phyloP scores from a whole-genome alignment of 2,797 vertebrate genomes.

The Sebastes diaconus region DNA sequence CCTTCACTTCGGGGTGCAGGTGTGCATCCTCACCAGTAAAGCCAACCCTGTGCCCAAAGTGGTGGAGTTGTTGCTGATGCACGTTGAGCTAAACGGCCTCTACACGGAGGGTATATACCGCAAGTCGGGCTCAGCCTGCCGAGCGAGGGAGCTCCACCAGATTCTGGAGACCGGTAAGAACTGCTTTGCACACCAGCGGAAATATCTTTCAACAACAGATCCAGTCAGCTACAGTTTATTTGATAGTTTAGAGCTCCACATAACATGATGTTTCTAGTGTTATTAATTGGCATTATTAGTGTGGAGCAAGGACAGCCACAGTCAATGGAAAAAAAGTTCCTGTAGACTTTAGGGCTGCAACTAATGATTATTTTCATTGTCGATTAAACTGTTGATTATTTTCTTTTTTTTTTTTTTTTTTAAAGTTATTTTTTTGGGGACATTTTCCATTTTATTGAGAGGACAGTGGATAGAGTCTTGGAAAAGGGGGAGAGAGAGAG shows the following conservation, averaged over 20 bases:
- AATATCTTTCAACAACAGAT: neutral
- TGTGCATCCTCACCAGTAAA: constrained; percentile 86
- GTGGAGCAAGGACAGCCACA: neutral
- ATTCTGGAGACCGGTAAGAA: constrained; percentile 86
- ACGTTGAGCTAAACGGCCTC: constrained; percentile 94
- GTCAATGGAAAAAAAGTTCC: neutral
- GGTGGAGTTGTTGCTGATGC: constrained; percentile 90
- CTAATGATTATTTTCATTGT: too few species aligned
- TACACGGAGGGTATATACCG: constrained; percentile 98
- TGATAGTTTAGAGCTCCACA: neutral
- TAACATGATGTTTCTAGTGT: neutral
- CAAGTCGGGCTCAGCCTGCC: constrained; percentile 92
- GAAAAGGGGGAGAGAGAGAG: too few species aligned
- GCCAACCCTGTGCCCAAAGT: constrained; percentile 87
- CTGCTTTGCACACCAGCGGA: neutral
- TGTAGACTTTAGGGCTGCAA: accelerated
- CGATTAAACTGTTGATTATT: accelerated
- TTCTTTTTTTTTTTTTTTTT: too few species aligned
- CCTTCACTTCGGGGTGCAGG: constrained; percentile 90
- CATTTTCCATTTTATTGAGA: too few species aligned
- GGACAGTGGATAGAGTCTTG: too few species aligned
- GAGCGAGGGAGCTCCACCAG: constrained; percentile 90
- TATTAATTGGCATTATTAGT: neutral
- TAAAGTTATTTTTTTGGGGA: too few species aligned
- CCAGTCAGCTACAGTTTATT: neutral